Evolutionary conservation across 1,140 invertebrate genomes (phyloP).

Genomic region (Araneus ventricosus): DNA sequence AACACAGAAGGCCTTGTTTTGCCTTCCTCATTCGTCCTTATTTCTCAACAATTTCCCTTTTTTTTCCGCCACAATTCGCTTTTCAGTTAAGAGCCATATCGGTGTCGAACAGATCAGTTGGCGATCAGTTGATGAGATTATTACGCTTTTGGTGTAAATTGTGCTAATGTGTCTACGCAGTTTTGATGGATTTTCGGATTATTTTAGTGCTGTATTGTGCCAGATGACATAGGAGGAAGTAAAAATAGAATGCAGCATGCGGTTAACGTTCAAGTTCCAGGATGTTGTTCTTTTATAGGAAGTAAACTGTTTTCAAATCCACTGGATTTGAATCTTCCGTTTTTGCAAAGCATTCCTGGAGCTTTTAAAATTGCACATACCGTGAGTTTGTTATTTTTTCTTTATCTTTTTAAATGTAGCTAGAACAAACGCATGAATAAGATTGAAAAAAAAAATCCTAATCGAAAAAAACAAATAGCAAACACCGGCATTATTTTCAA

Average conservation of each 20-base stretch:
- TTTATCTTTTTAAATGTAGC: too few species aligned
- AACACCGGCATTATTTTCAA: too few species aligned
- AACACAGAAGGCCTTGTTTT: slow-evolving; percentile 45
- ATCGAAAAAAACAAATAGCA: neutral
- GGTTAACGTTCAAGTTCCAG: slow-evolving; percentile 31
- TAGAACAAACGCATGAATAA: too few species aligned
- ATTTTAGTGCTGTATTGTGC: neutral
- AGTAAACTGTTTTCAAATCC: neutral
- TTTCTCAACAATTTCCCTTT: neutral
- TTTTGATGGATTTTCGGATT: neutral
- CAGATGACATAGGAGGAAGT: slow-evolving; percentile 19
- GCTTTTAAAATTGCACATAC: slow-evolving; percentile 54
- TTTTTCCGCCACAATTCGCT: neutral
- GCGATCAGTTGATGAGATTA: neutral
- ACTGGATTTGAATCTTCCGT: slow-evolving; percentile 40
- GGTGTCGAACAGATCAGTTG: neutral
- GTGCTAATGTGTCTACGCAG: neutral
- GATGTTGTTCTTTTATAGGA: slow-evolving; percentile 33
- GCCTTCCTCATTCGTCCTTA: neutral
- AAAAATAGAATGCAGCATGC: slow-evolving; percentile 68
- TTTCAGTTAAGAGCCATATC: neutral
- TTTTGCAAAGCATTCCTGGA: slow-evolving; percentile 41
- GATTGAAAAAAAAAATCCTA: neutral
- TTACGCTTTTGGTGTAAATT: neutral
- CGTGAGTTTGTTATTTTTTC: neutral